Base-by-base conservation (phyloP, 2,113 vertebrate species). In the Cryptotis parvus region DNA sequence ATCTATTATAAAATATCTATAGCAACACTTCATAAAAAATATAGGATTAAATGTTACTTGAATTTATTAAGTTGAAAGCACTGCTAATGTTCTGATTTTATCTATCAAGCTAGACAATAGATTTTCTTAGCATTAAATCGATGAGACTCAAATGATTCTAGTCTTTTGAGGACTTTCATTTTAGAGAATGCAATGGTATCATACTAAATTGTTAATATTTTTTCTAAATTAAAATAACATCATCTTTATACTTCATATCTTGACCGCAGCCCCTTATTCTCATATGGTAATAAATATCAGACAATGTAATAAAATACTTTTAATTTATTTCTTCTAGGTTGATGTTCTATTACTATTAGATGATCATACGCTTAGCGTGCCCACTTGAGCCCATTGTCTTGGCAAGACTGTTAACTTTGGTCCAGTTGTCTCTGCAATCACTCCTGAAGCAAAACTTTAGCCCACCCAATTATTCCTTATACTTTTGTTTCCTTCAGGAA, bases 171-270 rank as follows among this genome's bases (percentile, higher is more conserved):
- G 22, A 52, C 27, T n/a, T 94, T 2, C 1, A 74, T 87, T 77
- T 74, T 85, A 90, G 35, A 85, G 72, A 65, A 1, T 41, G 58
- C 58, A 8, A 63, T 74, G 29, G 1, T 9, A 72, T 63, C 18
- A 76, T 68, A 61, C 61, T 85, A 78, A 87, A 85, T 69, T 69
- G 41, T 78, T 86, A 81, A 58, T 4, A 49, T 49, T 49, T 10
- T 49, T 14, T 49, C 45, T 72, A 84, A 69, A 87, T 89, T 3
- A 78, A 91, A 91, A 33, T 70, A 9, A 43, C 39, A 52, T 3
- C 4, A 73, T 68, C 86, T 74, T 88, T 49, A 66, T 82, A 39
- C 11, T 73, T 12, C 65, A 9, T 10, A 45, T 84, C 73, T 90
- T 74, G 3, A 75, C 4, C 39, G 9, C 78, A 41, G 4, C 52